A percentile compares a stretch with the other conserved stretches of the same genome.
phyloP scores from a whole-genome alignment of 2,888 invertebrate genomes.

The Callyntrura sp. region DNA sequence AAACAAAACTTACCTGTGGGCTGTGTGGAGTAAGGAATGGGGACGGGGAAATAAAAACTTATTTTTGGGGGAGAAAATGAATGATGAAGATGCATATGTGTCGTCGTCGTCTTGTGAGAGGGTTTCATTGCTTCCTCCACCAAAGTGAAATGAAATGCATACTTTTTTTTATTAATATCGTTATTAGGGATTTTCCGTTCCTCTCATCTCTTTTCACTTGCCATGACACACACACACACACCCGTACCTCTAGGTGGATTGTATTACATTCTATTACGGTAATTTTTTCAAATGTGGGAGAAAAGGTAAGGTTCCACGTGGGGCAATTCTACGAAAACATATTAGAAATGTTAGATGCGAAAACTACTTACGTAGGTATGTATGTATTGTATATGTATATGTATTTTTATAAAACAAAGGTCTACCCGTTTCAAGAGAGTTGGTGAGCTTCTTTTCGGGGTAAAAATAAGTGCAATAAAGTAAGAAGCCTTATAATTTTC shows the following conservation, averaged over 20 bases:
- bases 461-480: slow-evolving; percentile 1
- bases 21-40: neutral
- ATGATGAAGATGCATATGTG: slow-evolving; percentile 25
- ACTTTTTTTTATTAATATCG: neutral
- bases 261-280: slow-evolving; percentile 52
- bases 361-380: too few species aligned
- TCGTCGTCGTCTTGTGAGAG: neutral
- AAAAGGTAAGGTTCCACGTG: too few species aligned
- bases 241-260: neutral
- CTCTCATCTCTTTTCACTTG: neutral
- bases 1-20: slow-evolving; percentile 25
- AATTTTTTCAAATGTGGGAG: neutral
- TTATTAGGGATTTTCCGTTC: neutral
- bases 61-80: neutral
- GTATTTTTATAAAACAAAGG: neutral
- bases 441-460: neutral
- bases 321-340: too few species aligned
- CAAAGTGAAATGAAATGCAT: slow-evolving; percentile 25
- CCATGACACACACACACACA: too few species aligned
- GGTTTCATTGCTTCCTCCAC: neutral
- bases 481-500: neutral
- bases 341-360: too few species aligned
- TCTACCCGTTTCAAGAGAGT: too few species aligned
- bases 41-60: neutral
- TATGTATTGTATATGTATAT: too few species aligned